Evolutionary conservation across 2,113 vertebrate genomes (phyloP), one percentile per base, ranked within the genome.

Genomic region (Taxidea taxus): DNA sequence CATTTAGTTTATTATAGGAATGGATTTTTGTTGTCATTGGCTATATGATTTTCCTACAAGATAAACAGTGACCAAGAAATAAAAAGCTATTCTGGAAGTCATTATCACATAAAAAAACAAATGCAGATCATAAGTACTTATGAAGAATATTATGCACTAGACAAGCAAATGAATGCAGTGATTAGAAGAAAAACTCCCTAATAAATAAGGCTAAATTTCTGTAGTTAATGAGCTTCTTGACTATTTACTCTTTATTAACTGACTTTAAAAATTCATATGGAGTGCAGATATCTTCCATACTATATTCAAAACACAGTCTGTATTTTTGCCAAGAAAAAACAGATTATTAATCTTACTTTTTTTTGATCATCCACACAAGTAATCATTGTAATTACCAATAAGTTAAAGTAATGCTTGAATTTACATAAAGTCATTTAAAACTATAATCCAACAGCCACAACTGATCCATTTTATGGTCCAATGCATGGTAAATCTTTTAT

Each of bases 241-340:
- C 0, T 94, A 14, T 92, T 47, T 86, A 84, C 88, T 85, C 62
- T 64, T 92, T 72, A 91, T 62, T 80, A 1, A 8, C 11, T 88
- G n/a, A 31, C 51, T 96, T 97, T 85, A 90, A 97, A 97, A 98
- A 97, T 94, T 68, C 81, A 97, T 84, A 90, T 97, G 23, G 0
- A 70, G 54, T 74, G 72, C 51, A 51, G 39, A 60, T 70, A 78
- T 72, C 95, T 96, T 74, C 68, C 81, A 72, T 60, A 77, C 88
- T 92, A 81, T 81, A 89, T 97, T 97, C 37, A 85, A 85, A 97
- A 47, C 1, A 44, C 78, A 51, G 88, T 92, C n/a, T 83, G 68
- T 92, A 96, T 37, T 23, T 81, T 94, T 92, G 49, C 12, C 34
- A 91, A 89, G 15, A 91, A 87, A 94, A 94, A 84, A 72, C 39